A percentile compares a stretch with the other conserved stretches of the same genome.
Evolutionary conservation across 2,113 vertebrate genomes (phyloP).

Genomic region (Microcebus lehilahytsara): DNA sequence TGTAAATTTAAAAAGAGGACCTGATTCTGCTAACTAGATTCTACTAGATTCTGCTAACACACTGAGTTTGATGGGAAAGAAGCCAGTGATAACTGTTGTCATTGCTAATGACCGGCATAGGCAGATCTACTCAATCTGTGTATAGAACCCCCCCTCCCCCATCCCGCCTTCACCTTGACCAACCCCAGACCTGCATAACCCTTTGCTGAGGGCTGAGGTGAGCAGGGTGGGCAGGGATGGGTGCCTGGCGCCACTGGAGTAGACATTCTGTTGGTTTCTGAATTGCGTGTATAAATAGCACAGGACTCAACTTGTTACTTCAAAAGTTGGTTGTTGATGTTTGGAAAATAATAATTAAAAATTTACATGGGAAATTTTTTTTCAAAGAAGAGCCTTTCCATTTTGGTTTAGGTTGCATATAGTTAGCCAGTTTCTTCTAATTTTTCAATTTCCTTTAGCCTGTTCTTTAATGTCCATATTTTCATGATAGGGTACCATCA

Average conservation of each 20-base stretch:
- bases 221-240: background rate
- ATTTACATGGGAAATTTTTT: background rate
- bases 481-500: background rate
- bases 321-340: constrained; percentile 15
- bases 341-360: constrained; percentile 22
- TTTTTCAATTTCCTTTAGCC: background rate
- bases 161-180: background rate
- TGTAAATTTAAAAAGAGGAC: background rate
- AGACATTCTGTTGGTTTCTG: background rate
- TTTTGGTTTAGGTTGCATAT: background rate
- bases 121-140: background rate
- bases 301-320: constrained; percentile 6
- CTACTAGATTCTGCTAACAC: background rate
- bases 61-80: background rate
- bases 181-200: background rate
- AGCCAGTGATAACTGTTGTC: background rate
- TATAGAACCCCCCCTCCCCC: background rate
- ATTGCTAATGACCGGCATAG: background rate
- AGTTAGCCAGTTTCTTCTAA: background rate
- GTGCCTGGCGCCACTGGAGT: background rate
- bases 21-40: no score
- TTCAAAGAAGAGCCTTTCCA: background rate
- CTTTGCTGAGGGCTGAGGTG: background rate
- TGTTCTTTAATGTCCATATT: background rate
- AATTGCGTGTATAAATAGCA: background rate